phyloP scores from a whole-genome alignment of 2,113 vertebrate species.

The Propithecus coquereli region DNA sequence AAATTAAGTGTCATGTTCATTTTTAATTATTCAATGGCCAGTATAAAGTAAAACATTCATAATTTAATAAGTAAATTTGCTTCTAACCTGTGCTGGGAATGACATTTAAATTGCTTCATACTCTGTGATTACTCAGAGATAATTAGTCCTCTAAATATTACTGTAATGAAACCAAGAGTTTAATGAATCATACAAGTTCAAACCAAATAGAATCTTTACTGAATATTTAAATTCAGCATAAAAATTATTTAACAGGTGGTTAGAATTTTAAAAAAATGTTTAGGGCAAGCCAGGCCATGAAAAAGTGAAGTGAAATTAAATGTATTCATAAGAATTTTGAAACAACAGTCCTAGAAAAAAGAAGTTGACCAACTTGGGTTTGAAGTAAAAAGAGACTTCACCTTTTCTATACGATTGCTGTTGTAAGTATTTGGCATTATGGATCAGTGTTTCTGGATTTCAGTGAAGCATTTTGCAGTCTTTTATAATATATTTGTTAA shows the following conservation, averaged over 20 bases:
- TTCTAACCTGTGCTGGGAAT: slow-evolving; percentile 57
- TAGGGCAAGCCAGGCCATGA: background rate
- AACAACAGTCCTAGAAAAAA: background rate
- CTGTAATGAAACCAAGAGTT: slow-evolving; percentile 65
- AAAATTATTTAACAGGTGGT: slow-evolving; percentile 41
- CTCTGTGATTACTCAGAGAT: slow-evolving; percentile 68
- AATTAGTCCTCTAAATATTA: slow-evolving; percentile 71
- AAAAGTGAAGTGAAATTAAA: slow-evolving; percentile 4
- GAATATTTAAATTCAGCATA: slow-evolving; percentile 58
- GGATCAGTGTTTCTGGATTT: slow-evolving; percentile 8
- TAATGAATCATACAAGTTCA: slow-evolving; percentile 67
- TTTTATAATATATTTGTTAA: background rate
- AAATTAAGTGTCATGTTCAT: slow-evolving; percentile 67
- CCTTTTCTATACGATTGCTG: background rate
- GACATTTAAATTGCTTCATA: slow-evolving; percentile 68
- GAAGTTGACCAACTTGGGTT: background rate
- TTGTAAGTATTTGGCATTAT: background rate
- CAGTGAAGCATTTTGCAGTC: background rate
- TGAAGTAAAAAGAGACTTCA: background rate
- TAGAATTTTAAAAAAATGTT: slow-evolving; percentile 37
- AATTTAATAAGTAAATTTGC: slow-evolving; percentile 76
- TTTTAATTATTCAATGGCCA: slow-evolving; percentile 71
- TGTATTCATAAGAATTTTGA: background rate
- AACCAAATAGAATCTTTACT: slow-evolving; percentile 58
- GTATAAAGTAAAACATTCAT: slow-evolving; percentile 71